Evolutionary conservation across 2,797 vertebrate species (phyloP), one percentile per base, ranked within the genome.

Genomic region (Orestias chungarensis): DNA sequence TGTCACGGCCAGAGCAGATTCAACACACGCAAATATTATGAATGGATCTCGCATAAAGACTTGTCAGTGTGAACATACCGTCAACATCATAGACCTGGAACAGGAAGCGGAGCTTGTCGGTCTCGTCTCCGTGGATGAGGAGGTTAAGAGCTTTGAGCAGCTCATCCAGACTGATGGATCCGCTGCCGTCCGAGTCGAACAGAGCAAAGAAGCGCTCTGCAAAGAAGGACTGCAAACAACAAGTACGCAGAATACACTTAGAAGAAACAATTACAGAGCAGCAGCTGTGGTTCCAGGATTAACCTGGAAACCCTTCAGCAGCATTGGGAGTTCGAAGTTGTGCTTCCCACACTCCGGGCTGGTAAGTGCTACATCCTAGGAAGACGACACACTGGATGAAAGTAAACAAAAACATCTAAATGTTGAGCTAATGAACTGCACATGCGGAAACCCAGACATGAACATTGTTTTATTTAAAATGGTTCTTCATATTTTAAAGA

Each of bases 21-120:
- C n/a, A n/a, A n/a, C n/a, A n/a, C n/a, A n/a, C n/a, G n/a, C n/a
- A n/a, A n/a, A n/a, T n/a, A n/a, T n/a, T n/a, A n/a, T n/a, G n/a
- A n/a, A n/a, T n/a, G n/a, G n/a, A n/a, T n/a, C n/a, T n/a, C 15
- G 27, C 54, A 4, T 65, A 33, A 49, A 20, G 29, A 9, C 38
- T 35, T 47, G 20, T 7, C 29, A 49, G 46, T 38, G 12, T 29
- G 35, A 38, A 49, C 93, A 92, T 76, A 97, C 96, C 96, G 0
- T 98, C 96, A 29, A 98, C 93, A 0, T 97, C 96, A 0, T 97
- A 97, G n/a, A 97, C 96, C 75, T 93, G 96, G 90, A 99, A 99
- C 67, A 97, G 96, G 91, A 99, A 98, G 0, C n/a, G 79, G 25
- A 98, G 96, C 72, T 96, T 97, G 89, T 97, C 96, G 0, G 88